Percentiles rank a stretch among this genome's conserved stretches.
phyloP scores from a whole-genome alignment of 2,797 vertebrate species.

The Molossus alvarezi region DNA sequence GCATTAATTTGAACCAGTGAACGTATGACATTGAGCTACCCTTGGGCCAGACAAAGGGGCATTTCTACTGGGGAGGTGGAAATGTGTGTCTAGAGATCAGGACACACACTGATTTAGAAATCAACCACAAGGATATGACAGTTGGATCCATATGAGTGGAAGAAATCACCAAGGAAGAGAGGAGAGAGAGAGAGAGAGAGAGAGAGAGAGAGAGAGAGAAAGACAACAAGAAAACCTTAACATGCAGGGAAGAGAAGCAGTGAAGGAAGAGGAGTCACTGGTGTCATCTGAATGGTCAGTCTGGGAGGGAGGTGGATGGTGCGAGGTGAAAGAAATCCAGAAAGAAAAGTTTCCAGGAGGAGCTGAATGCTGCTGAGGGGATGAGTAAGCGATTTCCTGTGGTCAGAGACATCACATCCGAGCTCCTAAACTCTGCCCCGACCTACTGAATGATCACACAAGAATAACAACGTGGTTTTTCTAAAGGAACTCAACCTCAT shows the following conservation, averaged over 20 bases:
- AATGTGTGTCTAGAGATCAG: not conserved
- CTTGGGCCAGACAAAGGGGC: not conserved
- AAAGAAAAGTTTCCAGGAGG: slow-evolving; percentile 33
- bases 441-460: not conserved
- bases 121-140: not conserved
- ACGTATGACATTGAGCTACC: not conserved
- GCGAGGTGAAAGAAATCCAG: not conserved
- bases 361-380: not conserved
- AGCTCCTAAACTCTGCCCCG: not conserved
- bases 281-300: not conserved
- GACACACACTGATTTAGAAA: slow-evolving; percentile 8
- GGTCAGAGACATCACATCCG: not conserved
- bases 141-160: not conserved
- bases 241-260: not conserved
- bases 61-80: not conserved
- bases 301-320: not conserved
- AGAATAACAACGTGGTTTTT: slow-evolving; percentile 51
- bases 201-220: not conserved
- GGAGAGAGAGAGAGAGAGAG: not conserved
- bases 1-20: not conserved
- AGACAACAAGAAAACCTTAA: not conserved
- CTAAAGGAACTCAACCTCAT: not conserved
- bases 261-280: not conserved
- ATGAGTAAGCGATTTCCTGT: not conserved
- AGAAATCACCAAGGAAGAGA: slow-evolving; percentile 15